A percentile compares a stretch with the other conserved stretches of the same genome.
Conservation (phyloP, 2,888 invertebrate species). For the Oscheius myriophilus region DNA sequence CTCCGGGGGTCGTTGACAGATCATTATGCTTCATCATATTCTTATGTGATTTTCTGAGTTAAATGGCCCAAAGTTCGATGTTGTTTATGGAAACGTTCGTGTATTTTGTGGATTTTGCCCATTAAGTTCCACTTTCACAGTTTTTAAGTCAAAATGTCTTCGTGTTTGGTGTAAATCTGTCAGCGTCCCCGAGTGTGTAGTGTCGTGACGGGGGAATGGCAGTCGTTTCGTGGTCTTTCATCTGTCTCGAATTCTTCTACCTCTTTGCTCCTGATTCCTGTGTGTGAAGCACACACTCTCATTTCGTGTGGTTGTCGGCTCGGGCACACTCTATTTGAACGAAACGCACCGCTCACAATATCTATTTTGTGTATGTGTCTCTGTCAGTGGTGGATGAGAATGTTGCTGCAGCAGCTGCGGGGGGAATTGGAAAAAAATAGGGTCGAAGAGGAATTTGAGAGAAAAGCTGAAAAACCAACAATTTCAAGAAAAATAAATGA, state of each 20-base stretch:
- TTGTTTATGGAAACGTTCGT: too few relatives aligned
- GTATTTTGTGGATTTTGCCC: too few relatives aligned
- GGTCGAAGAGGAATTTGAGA: too few relatives aligned
- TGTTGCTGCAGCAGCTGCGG: not conserved
- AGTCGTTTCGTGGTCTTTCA: constrained; percentile 1
- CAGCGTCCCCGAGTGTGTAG: not conserved
- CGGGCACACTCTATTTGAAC: constrained; percentile 1
- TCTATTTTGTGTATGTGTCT: not conserved
- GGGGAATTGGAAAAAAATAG: not conserved
- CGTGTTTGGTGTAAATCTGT: too few relatives aligned
- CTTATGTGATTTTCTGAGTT: not conserved
- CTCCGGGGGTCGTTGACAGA: not conserved
- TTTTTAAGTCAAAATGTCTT: too few relatives aligned
- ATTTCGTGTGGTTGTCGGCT: not conserved
- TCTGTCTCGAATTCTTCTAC: constrained; percentile 5
- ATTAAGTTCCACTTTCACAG: too few relatives aligned
- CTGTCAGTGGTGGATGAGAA: too few relatives aligned
- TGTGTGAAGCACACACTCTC: constrained; percentile 13
- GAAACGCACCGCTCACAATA: constrained; percentile 7
- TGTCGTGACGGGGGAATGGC: constrained; percentile 3
- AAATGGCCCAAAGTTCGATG: too few relatives aligned
- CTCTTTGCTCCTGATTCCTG: constrained; percentile 1
- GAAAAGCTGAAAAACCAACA: too few relatives aligned
- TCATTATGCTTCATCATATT: not conserved
- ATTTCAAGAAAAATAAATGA: too few relatives aligned